Evolutionary conservation across 2,888 invertebrate species (phyloP).

Genomic region (Cheiracanthium punctorium): DNA sequence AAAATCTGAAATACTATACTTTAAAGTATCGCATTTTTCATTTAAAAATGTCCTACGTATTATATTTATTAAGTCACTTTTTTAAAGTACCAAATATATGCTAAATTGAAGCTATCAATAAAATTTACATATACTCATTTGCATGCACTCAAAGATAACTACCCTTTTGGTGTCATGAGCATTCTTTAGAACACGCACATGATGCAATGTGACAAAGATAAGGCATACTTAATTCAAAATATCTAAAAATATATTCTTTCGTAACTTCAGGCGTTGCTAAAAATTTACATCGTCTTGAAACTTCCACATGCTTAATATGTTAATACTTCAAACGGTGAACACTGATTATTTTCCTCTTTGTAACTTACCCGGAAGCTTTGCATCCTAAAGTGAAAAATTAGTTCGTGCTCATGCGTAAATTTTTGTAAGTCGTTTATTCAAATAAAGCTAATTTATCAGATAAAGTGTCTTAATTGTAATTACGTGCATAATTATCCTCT

Average conservation of each 20-base stretch:
- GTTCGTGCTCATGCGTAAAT: background rate
- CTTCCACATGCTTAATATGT: background rate
- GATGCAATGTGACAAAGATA: too few relatives aligned
- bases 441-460: background rate
- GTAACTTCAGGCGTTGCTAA: background rate
- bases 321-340: background rate
- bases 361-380: background rate
- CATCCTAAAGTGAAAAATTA: background rate
- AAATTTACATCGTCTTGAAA: background rate
- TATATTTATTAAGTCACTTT: too few relatives aligned
- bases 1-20: too few relatives aligned
- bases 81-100: too few relatives aligned
- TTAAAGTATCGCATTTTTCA: too few relatives aligned
- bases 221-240: background rate
- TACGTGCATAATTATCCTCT: too few relatives aligned
- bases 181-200: too few relatives aligned
- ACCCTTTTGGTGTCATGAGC: too few relatives aligned
- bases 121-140: too few relatives aligned
- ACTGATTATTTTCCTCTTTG: background rate
- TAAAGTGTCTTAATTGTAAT: background rate
- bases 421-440: conserved; percentile 4
- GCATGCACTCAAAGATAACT: too few relatives aligned
- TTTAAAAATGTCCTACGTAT: too few relatives aligned
- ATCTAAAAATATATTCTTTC: background rate
- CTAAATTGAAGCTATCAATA: too few relatives aligned